Conservation (phyloP, 1,140 invertebrate genomes). For the Nephila pilipes region DNA sequence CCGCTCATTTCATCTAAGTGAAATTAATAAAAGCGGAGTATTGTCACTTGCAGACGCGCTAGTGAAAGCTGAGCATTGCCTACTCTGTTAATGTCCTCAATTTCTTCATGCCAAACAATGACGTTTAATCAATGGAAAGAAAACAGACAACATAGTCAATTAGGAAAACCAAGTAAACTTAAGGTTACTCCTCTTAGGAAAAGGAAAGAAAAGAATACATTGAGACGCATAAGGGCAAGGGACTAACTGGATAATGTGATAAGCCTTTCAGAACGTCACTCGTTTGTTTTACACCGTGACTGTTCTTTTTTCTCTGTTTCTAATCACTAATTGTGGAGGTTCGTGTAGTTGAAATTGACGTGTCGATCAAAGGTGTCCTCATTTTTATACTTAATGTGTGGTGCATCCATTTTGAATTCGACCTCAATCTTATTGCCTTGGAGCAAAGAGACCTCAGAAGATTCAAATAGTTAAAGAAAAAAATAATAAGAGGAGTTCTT, state of each 20-base stretch:
- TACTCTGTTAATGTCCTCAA: not conserved
- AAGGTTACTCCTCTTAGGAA: not conserved
- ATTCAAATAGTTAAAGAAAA: slow-evolving; percentile 21
- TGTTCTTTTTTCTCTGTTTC: slow-evolving; percentile 14
- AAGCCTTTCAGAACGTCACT: slow-evolving; percentile 9
- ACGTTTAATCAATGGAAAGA: slow-evolving; percentile 19
- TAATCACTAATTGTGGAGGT: slow-evolving; percentile 54
- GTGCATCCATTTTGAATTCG: slow-evolving; percentile 44
- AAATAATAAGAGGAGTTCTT: not conserved
- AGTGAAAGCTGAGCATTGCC: slow-evolving; percentile 7
- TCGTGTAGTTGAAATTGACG: slow-evolving; percentile 54
- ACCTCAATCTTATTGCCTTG: slow-evolving; percentile 59
- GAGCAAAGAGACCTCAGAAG: not conserved
- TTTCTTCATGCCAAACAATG: not conserved
- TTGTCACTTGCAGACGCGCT: not conserved
- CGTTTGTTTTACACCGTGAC: slow-evolving; percentile 48
- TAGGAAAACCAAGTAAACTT: not conserved
- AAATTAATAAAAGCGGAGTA: slow-evolving; percentile 19
- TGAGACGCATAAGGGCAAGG: slow-evolving; percentile 1
- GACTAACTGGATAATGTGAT: slow-evolving; percentile 22
- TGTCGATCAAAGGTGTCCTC: slow-evolving; percentile 48
- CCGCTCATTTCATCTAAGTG: not conserved
- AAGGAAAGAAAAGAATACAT: not conserved
- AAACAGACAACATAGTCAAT: slow-evolving; percentile 8
- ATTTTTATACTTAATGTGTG: slow-evolving; percentile 32